A percentile compares a stretch with the other conserved stretches of the same genome.
phyloP scores from a whole-genome alignment of 2,888 invertebrate species.

The Heliconius cydno region DNA sequence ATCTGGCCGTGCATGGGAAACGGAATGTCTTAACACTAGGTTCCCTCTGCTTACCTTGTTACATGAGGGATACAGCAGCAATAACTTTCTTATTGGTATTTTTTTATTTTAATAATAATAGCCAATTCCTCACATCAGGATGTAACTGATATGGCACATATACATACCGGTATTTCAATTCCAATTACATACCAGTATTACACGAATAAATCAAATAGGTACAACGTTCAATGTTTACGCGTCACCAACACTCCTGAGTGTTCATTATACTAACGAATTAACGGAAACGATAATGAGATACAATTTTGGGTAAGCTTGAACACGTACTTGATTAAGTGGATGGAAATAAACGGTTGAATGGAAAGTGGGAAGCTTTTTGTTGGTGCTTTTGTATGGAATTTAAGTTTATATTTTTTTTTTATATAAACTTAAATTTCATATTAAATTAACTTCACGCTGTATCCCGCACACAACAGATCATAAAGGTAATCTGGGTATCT shows the following conservation, averaged over 20 bases:
- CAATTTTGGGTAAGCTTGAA: constrained; percentile 31
- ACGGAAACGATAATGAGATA: constrained; percentile 33
- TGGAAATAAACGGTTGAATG: constrained; percentile 13
- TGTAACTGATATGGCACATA: neutral
- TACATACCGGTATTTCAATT: constrained; percentile 19
- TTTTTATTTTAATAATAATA: too few species aligned
- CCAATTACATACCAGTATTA: constrained; percentile 22
- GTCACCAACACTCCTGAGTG: constrained; percentile 27
- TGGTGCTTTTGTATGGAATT: neutral
- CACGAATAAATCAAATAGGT: constrained; percentile 21
- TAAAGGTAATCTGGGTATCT: too few species aligned
- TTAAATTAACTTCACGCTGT: too few species aligned
- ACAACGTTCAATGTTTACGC: constrained; percentile 32
- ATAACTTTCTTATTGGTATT: too few species aligned
- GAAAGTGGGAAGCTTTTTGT: neutral
- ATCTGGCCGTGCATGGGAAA: too few species aligned
- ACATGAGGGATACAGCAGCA: too few species aligned
- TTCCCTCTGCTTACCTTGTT: too few species aligned
- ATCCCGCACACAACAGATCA: too few species aligned
- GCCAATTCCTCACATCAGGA: neutral
- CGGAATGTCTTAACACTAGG: too few species aligned
- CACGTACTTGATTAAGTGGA: constrained; percentile 32
- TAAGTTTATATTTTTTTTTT: neutral
- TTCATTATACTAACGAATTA: constrained; percentile 31
- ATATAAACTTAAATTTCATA: neutral